Evolutionary conservation across 2,888 invertebrate species (phyloP).

Genomic region (Agrotis ipsilon): DNA sequence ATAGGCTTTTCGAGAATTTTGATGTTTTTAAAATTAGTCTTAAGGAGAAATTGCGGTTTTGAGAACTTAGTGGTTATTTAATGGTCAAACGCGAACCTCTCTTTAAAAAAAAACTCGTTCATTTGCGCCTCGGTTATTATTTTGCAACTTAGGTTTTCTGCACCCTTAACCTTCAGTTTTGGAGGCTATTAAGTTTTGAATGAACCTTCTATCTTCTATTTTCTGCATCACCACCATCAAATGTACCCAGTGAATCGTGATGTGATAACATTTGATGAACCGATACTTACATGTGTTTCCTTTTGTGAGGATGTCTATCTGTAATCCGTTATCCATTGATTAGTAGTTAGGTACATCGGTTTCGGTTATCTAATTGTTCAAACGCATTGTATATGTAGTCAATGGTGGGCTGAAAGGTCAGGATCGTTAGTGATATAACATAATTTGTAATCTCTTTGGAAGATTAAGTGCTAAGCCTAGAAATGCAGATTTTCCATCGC

Average conservation of each 20-base stretch:
- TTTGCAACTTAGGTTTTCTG: no score
- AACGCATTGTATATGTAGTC: neutral
- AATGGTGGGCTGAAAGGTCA: conserved; percentile 21
- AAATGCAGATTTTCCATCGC: no score
- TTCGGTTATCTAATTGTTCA: conserved; percentile 27
- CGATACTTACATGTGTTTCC: conserved; percentile 8
- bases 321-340: conserved; percentile 23
- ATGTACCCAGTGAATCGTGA: conserved; percentile 11
- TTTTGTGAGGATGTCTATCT: conserved; percentile 16
- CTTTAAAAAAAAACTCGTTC: no score
- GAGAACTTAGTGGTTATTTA: no score
- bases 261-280: conserved; percentile 35
- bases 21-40: no score
- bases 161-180: neutral
- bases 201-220: conserved; percentile 18
- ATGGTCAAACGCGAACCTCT: no score
- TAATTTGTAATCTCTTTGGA: neutral
- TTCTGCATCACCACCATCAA: neutral
- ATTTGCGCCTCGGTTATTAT: no score
- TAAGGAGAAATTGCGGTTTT: no score
- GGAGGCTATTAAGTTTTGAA: neutral
- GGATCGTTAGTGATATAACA: conserved; percentile 14
- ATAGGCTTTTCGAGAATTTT: no score
- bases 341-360: neutral
- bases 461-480: neutral